Evolutionary conservation across 2,797 vertebrate species (phyloP).

Genomic region (Apodemus agrarius): DNA sequence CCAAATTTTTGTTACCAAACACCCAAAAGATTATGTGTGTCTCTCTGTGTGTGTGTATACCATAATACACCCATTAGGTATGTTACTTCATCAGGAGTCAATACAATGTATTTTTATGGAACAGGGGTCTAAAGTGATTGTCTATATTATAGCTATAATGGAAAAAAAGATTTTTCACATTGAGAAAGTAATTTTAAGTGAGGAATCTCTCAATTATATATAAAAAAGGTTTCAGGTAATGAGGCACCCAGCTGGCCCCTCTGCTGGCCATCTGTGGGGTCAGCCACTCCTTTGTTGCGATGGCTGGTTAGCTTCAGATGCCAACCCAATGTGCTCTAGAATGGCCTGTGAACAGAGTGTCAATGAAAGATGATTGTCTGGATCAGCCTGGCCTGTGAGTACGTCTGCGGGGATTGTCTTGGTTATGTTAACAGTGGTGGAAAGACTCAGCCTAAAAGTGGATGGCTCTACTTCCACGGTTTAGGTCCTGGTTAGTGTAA

Average conservation of each 20-base stretch:
- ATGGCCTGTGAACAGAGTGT: not conserved
- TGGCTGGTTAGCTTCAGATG: not conserved
- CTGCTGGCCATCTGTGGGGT: not conserved
- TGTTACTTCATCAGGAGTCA: conserved; percentile 44
- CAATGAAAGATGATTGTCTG: not conserved
- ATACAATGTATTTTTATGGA: conserved; percentile 40
- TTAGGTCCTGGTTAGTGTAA: not conserved
- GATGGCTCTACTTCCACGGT: not conserved
- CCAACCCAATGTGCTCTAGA: not conserved
- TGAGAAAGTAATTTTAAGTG: conserved; percentile 55
- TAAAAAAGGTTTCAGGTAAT: not conserved
- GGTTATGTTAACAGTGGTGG: not conserved
- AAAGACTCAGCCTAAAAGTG: not conserved
- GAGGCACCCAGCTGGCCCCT: not conserved
- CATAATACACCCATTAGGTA: not conserved
- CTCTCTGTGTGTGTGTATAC: not conserved
- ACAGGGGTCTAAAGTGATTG: conserved; percentile 43
- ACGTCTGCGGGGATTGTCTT: not conserved
- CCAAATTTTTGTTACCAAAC: conserved; percentile 38
- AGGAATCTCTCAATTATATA: not conserved
- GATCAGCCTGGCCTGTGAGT: not conserved
- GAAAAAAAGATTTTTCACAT: conserved; percentile 48
- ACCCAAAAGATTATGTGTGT: not conserved
- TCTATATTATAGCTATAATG: not conserved
- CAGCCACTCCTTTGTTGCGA: conserved; percentile 9